Base-by-base conservation (phyloP, 2,797 vertebrate species). In the Oceanodroma leucorhoa region DNA sequence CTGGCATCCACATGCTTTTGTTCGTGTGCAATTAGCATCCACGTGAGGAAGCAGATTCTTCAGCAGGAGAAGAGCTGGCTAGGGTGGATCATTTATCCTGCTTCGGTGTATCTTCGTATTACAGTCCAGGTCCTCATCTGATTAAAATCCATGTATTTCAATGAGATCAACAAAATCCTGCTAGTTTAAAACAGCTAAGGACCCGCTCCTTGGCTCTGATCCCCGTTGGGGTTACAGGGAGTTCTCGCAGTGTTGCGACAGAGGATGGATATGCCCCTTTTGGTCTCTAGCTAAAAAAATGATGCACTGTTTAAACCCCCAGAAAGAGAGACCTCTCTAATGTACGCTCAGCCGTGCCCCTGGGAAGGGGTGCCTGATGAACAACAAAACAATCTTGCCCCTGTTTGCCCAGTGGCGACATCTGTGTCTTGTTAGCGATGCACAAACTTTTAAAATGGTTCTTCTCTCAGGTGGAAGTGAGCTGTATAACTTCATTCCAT, bases 401-500 rank as follows among this genome's bases (percentile, higher is more conserved):
- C 61, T 65, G 24, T 82, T 89, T 10, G 11, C 79, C 83, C 81
- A 36, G 5, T 38, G 70, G 83, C 2, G 1, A 88, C 70, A 93
- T 92, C 95, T 93, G 83, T 22, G 66, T 77, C 90, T 79, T 23
- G 41, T 91, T 96, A 94, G 80, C 5, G 0, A 60, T 0, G 1
- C 70, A 55, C 14, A 17, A 61, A 41, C 67, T 78, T 79, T 30
- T 84, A 32, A 88, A 94, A 71, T 9, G 62, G 48, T 38, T 90
- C 67, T 91, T 54, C 75, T 93, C 77, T 91, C 93, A 93, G 93
- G 94, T 94, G 84, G 87, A 94, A 96, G 71, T 11, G 79, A 93
- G 94, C 91, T 75, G 95, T 77, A 11, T 43, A 90, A 83, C 90
- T 89, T 96, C 88, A 90, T 95, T 96, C 95, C 86, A 29, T 71